These are phyloP conservation scores for Halictus ligatus DNA, from an alignment of 2,888 invertebrate genomes.

Conservation along the genomic window DNA sequence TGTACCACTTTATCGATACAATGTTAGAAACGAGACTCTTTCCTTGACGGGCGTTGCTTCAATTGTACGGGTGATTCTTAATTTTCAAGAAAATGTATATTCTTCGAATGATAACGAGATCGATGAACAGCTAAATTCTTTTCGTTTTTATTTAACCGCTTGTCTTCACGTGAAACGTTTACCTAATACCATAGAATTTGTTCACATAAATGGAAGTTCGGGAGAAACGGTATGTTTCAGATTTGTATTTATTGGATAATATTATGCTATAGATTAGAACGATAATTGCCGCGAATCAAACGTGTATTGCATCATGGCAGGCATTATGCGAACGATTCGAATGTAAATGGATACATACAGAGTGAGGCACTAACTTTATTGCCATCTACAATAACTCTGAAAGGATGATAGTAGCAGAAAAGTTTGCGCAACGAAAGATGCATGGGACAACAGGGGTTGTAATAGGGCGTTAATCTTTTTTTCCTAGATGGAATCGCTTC, in stretches of 20 bases:
- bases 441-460: too few relatives aligned
- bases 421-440: too few relatives aligned
- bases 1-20: conserved; percentile 10
- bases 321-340: not conserved
- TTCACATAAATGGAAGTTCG: conserved; percentile 17
- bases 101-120: not conserved
- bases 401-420: too few relatives aligned
- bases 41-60: not conserved
- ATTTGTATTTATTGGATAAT: not conserved
- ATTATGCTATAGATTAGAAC: not conserved
- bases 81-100: not conserved
- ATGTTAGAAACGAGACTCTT: conserved; percentile 19
- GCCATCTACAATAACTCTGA: too few relatives aligned
- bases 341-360: not conserved
- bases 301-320: not conserved
- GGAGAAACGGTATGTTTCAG: conserved; percentile 14
- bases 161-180: conserved; percentile 6
- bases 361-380: too few relatives aligned
- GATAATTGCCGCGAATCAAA: not conserved
- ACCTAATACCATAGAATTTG: not conserved
- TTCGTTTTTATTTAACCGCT: not conserved
- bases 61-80: not conserved
- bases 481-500: too few relatives aligned
- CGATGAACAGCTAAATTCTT: not conserved
- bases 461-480: too few relatives aligned